Conservation (phyloP, 2,113 vertebrate species). For the Thermophis baileyi region DNA sequence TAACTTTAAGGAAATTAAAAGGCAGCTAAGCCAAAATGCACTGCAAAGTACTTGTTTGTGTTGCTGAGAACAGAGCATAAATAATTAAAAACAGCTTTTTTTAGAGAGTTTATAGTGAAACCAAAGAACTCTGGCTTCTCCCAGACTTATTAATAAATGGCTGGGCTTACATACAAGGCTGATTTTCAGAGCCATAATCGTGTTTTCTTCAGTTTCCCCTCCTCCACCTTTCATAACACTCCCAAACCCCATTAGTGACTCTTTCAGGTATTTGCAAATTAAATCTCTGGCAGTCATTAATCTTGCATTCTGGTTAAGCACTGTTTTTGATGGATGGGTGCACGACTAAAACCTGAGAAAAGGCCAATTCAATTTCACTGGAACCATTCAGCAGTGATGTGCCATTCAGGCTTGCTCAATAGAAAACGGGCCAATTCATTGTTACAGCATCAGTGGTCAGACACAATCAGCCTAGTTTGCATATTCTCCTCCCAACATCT, state of each 20-base stretch:
- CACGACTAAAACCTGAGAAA: not conserved
- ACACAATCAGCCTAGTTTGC: not conserved
- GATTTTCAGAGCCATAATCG: conserved; percentile 15
- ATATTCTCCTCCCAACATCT: not conserved
- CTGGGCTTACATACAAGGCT: not conserved
- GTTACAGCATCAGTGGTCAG: accelerated
- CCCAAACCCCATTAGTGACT: conserved; percentile 28
- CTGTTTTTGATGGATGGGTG: not conserved
- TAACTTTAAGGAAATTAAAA: accelerated
- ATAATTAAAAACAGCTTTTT: not conserved
- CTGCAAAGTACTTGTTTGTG: not conserved
- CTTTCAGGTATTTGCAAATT: conserved; percentile 21
- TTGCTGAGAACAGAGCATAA: conserved; percentile 22
- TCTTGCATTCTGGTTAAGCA: conserved; percentile 5
- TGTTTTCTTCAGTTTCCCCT: not conserved
- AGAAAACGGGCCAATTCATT: not conserved
- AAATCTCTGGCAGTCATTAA: not conserved
- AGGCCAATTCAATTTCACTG: not conserved
- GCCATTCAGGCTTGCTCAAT: not conserved
- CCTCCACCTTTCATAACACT: not conserved
- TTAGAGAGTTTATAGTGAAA: conserved; percentile 32
- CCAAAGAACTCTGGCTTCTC: conserved; percentile 25
- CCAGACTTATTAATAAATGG: not conserved
- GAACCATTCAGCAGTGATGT: not conserved
- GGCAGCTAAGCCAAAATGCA: not conserved